Base-by-base conservation (phyloP, 2,797 vertebrate genomes). In the Sorex maritimensis region DNA sequence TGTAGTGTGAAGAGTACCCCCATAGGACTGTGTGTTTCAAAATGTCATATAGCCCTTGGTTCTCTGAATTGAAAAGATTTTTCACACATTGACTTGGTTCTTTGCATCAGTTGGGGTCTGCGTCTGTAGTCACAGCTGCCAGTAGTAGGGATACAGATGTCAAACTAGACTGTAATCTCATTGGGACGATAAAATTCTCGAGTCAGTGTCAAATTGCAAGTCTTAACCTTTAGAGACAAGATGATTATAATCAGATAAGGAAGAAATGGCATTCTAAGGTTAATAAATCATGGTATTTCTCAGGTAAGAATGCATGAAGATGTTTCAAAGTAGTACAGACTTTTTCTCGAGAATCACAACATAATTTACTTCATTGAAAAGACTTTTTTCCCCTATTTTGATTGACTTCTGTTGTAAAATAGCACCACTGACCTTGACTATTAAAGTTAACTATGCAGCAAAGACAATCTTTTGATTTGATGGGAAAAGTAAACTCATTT, bases 391-490 rank as follows among this genome's bases (percentile, higher is more conserved):
- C 68, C 63, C 68, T 90, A 7, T 75, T 92, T 82, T 65, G 24
- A n/a, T 68, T 86, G 12, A 24, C 41, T 82, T 30, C 6, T 44
- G n/a, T 19, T 41, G 61, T 71, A 55, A 71, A 81, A 81, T 21
- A 72, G 30, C 88, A 28, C 79, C 82, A 69, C n/a, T 92, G 38
- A 7, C 55, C 86, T 58, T 89, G 68, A 65, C 86, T 75, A 38
- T 63, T 68, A 91, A 91, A 81, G 75, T 84, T 67, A 91, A 78
- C 89, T 71, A 24, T 86, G 46, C n/a, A 80, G 8, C 58, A n/a
- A 89, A 73, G 61, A 80, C 34, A 13, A 12, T 79, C 61, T n/a
- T 78, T 5, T 75, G 86, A 34, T 90, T 52, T 58, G 49, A 89
- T 41, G 55, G 26, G 74, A 67, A 78, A 88, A 72, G 44, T 79